These are phyloP conservation scores for Daptonema setosum DNA, from an alignment of 2,888 invertebrate genomes.

Conservation along the genomic window DNA sequence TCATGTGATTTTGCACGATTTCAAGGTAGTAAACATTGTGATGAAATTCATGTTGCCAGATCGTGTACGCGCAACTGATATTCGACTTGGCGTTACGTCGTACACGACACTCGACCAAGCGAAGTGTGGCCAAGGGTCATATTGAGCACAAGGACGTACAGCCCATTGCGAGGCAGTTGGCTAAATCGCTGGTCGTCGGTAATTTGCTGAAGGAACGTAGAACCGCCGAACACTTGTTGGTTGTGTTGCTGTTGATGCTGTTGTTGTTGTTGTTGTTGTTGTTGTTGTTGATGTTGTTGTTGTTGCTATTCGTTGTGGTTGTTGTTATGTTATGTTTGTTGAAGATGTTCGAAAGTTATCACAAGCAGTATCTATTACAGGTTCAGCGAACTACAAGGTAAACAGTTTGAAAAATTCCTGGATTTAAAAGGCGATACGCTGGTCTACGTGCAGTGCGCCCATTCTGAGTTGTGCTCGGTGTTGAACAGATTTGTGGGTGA, in stretches of 20 bases:
- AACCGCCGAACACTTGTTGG: neutral
- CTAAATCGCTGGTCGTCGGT: neutral
- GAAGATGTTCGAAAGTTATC: no score
- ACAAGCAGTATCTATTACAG: no score
- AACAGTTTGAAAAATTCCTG: neutral
- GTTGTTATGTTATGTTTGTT: no score
- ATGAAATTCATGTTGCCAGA: neutral
- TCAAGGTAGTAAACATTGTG: neutral
- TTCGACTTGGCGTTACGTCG: neutral
- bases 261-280: no score
- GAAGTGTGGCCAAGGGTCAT: neutral
- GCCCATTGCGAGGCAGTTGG: neutral
- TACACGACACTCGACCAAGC: neutral
- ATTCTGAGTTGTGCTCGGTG: neutral
- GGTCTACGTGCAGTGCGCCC: neutral
- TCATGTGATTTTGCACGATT: neutral
- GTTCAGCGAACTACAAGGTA: neutral
- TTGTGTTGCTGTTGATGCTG: no score
- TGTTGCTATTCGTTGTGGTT: no score
- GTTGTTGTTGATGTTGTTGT: no score
- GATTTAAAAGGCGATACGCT: neutral
- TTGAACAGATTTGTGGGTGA: neutral
- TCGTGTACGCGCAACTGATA: neutral
- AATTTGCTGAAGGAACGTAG: neutral
- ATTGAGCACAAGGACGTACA: neutral